A percentile compares a stretch with the other conserved stretches of the same genome.
phyloP scores from a whole-genome alignment of 1,140 invertebrate genomes.

The Proctacanthus coquilletti region DNA sequence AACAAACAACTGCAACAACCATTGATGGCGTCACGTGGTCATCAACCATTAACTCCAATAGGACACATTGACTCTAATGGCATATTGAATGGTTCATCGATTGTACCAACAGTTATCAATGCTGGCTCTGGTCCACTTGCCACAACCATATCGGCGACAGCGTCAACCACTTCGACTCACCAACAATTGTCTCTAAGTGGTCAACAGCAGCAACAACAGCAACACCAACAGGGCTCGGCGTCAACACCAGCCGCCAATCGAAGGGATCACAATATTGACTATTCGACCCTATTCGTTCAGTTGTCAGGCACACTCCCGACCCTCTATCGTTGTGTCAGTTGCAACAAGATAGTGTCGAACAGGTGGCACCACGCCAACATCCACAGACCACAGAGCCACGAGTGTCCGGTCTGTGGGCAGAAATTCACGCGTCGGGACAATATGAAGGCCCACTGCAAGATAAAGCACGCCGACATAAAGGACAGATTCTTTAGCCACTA shows the following conservation, averaged over 20 bases:
- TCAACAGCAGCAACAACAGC: constrained; percentile 4
- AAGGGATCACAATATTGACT: constrained; percentile 29
- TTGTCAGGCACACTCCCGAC: constrained; percentile 27
- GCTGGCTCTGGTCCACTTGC: background rate
- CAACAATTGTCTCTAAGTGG: background rate
- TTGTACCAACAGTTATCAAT: background rate
- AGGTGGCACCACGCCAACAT: constrained; percentile 55
- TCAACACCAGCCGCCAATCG: constrained; percentile 23
- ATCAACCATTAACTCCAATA: constrained; percentile 15
- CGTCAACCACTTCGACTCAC: background rate
- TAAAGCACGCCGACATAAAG: constrained; percentile 44
- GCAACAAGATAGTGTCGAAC: constrained; percentile 55
- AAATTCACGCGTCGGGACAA: constrained; percentile 53
- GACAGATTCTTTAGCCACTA: constrained; percentile 31
- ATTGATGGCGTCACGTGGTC: constrained; percentile 25
- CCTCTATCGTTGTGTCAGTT: constrained; percentile 31
- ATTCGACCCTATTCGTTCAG: constrained; percentile 28
- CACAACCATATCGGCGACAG: background rate
- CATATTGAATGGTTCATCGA: background rate
- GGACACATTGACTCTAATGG: constrained; percentile 1
- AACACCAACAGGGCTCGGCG: constrained; percentile 13
- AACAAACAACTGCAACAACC: constrained; percentile 21
- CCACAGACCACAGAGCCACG: constrained; percentile 50
- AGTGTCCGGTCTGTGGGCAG: constrained; percentile 48
- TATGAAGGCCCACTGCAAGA: constrained; percentile 49